Base-by-base conservation (phyloP, 2,888 invertebrate genomes). In the Leucophenga maculata region DNA sequence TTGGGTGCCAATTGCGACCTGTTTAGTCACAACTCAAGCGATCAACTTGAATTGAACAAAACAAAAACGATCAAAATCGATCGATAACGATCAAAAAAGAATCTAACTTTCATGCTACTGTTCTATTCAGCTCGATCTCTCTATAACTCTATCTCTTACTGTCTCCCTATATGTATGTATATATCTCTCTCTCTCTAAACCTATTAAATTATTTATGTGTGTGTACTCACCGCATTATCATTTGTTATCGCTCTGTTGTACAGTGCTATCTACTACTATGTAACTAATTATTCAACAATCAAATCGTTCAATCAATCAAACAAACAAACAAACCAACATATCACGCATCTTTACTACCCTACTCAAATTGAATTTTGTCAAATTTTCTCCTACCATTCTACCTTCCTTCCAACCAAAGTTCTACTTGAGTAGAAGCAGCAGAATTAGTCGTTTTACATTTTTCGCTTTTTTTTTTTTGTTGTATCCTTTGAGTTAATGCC, bases 1-100 rank as follows among this genome's bases (percentile, higher is more conserved):
- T 93, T 90, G 87, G 76, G 73, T 31, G 46, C 26, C 44, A 46
- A 46, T 46, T 46, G 46, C 1, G 46, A 13, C 20, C 60, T 44
- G 44, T 18, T 13, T 18, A 22, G 46, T 46, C 46, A 46, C 46
- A 46, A 46, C 26, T 46, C 69, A 69, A 48, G 69, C 57, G 72
- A 69, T 68, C 83, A 81, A 44, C 67, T 67, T 67, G 72, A 69
- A 68, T 67, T 26, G 67, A 70, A 69, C 64, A 59, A 68, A 67
- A 59, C 64, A 65, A 22, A 68, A 72, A 68, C 60, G 50, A 57
- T 59, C 69, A 57, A 71, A 68, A 66, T 60, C 59, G 55, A 46
- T 31, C 65, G 50, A 57, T 18, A 20, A 57, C 52, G 22, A 46
- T 32, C 48, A 54, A 54, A 44, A 55, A 6, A 55, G 67, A 71